phyloP scores from a whole-genome alignment of 1,140 invertebrate species.

The Muscidifurax raptorellus region DNA sequence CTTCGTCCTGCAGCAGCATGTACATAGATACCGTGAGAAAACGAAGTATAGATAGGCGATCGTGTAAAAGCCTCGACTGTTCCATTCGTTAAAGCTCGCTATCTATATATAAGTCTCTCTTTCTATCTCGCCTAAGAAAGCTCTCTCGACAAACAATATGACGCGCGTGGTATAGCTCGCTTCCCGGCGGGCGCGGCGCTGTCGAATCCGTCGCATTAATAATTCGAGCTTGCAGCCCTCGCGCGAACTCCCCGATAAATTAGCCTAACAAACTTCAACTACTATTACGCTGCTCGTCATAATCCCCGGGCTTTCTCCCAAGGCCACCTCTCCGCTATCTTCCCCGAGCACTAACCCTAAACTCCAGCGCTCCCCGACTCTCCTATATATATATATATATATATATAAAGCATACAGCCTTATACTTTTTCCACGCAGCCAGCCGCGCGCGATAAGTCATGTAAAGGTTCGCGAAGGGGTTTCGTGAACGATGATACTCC shows the following conservation, averaged over 20 bases:
- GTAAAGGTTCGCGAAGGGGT: conserved; percentile 38
- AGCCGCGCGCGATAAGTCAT: conserved; percentile 55
- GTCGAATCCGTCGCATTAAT: conserved; percentile 57
- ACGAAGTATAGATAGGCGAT: no score
- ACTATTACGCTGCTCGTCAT: neutral
- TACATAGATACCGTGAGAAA: no score
- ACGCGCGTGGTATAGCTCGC: neutral
- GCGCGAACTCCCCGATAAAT: conserved; percentile 60
- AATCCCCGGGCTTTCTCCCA: conserved; percentile 35
- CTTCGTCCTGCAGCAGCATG: no score
- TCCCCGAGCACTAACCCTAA: conserved; percentile 12
- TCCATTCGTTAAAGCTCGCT: no score
- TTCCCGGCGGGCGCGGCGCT: conserved; percentile 20
- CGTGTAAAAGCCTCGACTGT: no score
- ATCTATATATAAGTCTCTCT: no score
- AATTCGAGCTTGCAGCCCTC: conserved; percentile 47
- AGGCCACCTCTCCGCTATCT: neutral
- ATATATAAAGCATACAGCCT: no score
- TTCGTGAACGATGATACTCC: conserved; percentile 59
- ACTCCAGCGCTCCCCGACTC: neutral
- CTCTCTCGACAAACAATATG: neutral
- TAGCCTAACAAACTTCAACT: conserved; percentile 61
- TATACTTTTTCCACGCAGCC: conserved; percentile 47
- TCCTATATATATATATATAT: no score
- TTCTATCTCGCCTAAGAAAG: neutral